Base-by-base conservation (phyloP, 2,888 invertebrate genomes). In the Oscheius myriophilus region DNA sequence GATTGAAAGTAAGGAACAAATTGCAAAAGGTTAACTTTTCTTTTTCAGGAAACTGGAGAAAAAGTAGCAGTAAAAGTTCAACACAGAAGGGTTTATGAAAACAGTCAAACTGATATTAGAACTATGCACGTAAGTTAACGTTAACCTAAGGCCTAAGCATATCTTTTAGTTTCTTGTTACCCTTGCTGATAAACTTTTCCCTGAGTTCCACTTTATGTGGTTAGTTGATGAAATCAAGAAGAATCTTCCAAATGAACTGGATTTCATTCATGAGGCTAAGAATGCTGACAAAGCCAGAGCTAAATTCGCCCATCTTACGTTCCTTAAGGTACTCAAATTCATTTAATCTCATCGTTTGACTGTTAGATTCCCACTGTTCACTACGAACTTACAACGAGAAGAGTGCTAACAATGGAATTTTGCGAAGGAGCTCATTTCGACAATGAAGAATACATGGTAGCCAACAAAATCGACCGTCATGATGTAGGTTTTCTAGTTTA, bases 131-230 rank as follows among this genome's bases (percentile, higher is more conserved):
- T 91, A 78, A 14, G 14, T 46, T 61, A 18, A 16, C 16, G 12
- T 9, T 23, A 16, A 43, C 59, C 23, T 1, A 23, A 25, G 1
- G 23, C 16, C 25, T 4, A 12, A 58, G 33, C 18, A 41, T 66
- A 41, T 42, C 65, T 83, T 86, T 58, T 81, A 90, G 89, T 88
- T 92, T 67, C 89, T 96, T 49, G 92, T 95, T 0, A 91, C 91
- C 81, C 87, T 93, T 1, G 93, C 95, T 86, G 91, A 93, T 1
- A 91, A 91, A 89, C 89, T 94, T 1, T 98, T 98, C 87, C 96
- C 96, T 0, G 95, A 96, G 78, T 98, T 98, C 85, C 92, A 93
- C 88, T 92, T 98, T 87, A 91, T 93, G 84, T 98, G 98, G 98
- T 89, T 98, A 9, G 94, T 96, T 1, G 93, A 96, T 73, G 96